These are phyloP conservation scores for Rhagoletis zephyria DNA, from an alignment of 1,140 invertebrate species.

Conservation along the genomic window DNA sequence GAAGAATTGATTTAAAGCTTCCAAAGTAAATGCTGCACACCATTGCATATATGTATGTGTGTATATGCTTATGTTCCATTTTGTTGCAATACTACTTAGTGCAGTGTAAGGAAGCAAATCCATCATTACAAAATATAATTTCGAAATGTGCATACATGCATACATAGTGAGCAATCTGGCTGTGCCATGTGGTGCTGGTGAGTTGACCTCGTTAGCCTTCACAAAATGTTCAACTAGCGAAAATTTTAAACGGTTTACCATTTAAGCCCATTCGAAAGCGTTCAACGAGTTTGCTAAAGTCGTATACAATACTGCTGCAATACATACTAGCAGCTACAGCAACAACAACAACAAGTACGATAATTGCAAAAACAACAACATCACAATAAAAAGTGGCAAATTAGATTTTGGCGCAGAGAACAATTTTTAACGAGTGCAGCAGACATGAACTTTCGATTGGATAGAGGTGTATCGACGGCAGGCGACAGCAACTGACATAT, in stretches of 20 bases:
- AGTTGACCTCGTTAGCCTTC: conserved; percentile 43
- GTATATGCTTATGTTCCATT: no score
- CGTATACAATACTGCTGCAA: background rate
- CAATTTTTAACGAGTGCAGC: conserved; percentile 51
- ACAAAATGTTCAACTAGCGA: conserved; percentile 49
- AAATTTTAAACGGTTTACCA: conserved; percentile 52
- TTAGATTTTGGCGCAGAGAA: conserved; percentile 51
- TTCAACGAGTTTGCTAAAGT: conserved; percentile 47
- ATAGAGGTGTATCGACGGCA: conserved; percentile 14
- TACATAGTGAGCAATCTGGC: background rate
- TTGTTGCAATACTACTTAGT: no score
- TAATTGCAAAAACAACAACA: conserved; percentile 52
- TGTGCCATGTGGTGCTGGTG: background rate
- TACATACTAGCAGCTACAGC: conserved; percentile 20
- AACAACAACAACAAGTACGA: conserved; percentile 33
- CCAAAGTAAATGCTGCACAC: no score
- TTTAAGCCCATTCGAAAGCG: conserved; percentile 47
- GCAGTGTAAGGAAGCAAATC: background rate
- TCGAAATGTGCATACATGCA: background rate
- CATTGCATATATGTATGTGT: no score
- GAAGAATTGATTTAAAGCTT: no score
- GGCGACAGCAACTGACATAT: background rate
- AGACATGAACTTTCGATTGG: conserved; percentile 47
- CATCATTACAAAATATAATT: background rate
- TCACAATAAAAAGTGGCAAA: conserved; percentile 50